Conservation (phyloP, 2,113 vertebrate genomes). For the Rattus rattus region DNA sequence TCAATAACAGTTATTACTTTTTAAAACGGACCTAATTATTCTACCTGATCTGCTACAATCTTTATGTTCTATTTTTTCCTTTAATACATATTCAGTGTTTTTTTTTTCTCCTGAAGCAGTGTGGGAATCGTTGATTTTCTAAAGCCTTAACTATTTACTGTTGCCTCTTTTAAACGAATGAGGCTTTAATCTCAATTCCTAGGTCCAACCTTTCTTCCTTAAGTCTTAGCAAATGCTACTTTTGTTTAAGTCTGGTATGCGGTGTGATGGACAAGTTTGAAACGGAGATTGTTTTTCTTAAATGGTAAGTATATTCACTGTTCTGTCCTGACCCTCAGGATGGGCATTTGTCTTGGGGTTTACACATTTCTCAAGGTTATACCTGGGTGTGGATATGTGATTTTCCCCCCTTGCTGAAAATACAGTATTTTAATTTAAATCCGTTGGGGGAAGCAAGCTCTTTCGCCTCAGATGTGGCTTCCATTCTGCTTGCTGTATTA, state of each 20-base stretch:
- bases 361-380: background rate
- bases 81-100: background rate
- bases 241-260: background rate
- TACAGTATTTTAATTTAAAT: slow-evolving; percentile 17
- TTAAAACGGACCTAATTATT: background rate
- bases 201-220: background rate
- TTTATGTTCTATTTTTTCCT: background rate
- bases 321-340: background rate
- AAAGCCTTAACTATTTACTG: slow-evolving; percentile 52
- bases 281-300: slow-evolving; percentile 46
- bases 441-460: background rate
- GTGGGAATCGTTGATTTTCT: background rate
- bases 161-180: background rate
- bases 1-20: background rate
- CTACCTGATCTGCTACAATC: background rate
- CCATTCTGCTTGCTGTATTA: background rate
- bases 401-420: background rate
- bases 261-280: slow-evolving; percentile 9
- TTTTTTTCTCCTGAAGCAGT: background rate
- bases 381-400: background rate
- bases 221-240: slow-evolving; percentile 69
- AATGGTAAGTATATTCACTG: slow-evolving; percentile 44
- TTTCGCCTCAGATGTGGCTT: slow-evolving; percentile 9
- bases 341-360: slow-evolving; percentile 12
- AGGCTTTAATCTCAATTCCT: background rate